Conservation (phyloP, 2,888 invertebrate genomes). For the Trichogramma evanescens region DNA sequence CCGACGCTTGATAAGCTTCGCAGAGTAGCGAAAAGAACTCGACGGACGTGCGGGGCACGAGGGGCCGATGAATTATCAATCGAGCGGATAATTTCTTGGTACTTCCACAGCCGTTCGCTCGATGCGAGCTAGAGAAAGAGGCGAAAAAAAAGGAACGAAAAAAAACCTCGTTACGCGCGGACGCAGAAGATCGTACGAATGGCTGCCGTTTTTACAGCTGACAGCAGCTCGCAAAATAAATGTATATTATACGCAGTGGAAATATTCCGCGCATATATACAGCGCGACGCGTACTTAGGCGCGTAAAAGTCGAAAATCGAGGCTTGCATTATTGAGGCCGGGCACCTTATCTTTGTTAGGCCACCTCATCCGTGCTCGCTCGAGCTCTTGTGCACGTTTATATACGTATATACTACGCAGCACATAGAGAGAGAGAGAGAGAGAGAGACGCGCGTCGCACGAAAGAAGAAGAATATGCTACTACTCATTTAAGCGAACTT, state of each 20-base stretch:
- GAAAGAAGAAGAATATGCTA: conserved; percentile 5
- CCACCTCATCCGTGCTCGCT: conserved; percentile 1
- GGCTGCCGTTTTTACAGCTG: too few species aligned
- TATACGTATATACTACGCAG: conserved; percentile 1
- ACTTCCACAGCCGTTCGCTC: too few species aligned
- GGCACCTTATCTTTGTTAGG: conserved; percentile 21
- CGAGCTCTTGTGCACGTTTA: conserved; percentile 23
- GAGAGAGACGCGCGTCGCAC: conserved; percentile 8
- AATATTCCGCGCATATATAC: neutral
- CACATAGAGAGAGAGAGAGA: conserved; percentile 27
- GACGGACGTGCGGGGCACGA: too few species aligned
- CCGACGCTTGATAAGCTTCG: neutral
- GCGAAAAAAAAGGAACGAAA: too few species aligned
- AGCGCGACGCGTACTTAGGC: neutral
- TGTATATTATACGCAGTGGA: too few species aligned
- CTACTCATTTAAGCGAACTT: conserved; percentile 18
- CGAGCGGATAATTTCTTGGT: neutral
- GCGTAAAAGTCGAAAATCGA: conserved; percentile 37
- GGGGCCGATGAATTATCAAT: conserved; percentile 14
- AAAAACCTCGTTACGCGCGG: too few species aligned
- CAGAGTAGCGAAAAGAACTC: too few species aligned
- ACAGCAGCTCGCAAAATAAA: too few species aligned
- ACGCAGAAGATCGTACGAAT: too few species aligned
- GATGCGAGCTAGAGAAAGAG: too few species aligned
- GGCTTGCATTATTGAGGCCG: conserved; percentile 37